These are phyloP conservation scores for Megamerina dolium DNA, from an alignment of 2,888 invertebrate species.

Conservation along the genomic window DNA sequence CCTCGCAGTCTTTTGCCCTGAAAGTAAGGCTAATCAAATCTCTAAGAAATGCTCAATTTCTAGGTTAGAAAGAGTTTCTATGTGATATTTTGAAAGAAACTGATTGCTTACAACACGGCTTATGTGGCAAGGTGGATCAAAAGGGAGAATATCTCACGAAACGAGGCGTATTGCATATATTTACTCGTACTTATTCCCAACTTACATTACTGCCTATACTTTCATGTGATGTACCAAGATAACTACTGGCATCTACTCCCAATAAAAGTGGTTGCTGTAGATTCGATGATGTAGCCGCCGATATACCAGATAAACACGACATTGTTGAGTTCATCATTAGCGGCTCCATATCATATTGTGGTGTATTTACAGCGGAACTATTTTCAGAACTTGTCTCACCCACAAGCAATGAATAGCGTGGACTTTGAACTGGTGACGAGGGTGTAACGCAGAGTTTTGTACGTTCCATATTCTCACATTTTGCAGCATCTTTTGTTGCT, in stretches of 20 bases:
- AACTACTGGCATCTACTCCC: constrained; percentile 33
- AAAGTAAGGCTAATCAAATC: too few species aligned
- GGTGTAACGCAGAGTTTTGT: constrained; percentile 45
- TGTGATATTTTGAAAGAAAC: too few species aligned
- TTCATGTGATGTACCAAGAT: constrained; percentile 41
- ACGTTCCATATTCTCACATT: constrained; percentile 26
- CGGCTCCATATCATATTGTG: constrained; percentile 47
- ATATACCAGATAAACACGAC: constrained; percentile 35
- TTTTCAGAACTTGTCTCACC: constrained; percentile 50
- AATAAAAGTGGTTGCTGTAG: constrained; percentile 35
- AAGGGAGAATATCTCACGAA: neutral
- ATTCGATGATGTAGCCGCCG: constrained; percentile 28
- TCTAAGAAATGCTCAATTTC: too few species aligned
- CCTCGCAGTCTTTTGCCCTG: too few species aligned
- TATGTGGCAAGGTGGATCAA: neutral
- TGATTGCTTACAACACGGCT: too few species aligned
- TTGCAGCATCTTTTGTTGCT: constrained; percentile 26
- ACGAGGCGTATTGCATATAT: too few species aligned
- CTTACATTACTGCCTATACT: constrained; percentile 42
- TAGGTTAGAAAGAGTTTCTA: too few species aligned
- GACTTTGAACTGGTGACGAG: constrained; percentile 46
- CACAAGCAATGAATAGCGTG: constrained; percentile 48
- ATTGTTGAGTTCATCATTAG: constrained; percentile 37
- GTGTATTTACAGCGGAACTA: constrained; percentile 48
- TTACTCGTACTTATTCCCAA: too few species aligned